These are phyloP conservation scores for Brachyalestes nurse DNA, from an alignment of 2,797 vertebrate genomes.

Conservation along the genomic window DNA sequence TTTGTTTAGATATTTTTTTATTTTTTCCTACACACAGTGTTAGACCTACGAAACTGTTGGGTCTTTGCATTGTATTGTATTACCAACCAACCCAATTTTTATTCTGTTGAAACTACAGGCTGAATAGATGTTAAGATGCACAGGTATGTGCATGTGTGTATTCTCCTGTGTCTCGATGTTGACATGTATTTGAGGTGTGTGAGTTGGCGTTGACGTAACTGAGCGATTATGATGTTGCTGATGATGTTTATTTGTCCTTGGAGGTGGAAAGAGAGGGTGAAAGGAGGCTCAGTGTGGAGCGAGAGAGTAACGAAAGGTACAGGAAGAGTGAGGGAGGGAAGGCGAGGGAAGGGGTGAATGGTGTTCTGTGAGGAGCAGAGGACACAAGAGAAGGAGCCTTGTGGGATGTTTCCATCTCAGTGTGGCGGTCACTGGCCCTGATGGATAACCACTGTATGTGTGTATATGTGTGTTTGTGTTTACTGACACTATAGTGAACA, in stretches of 20 bases:
- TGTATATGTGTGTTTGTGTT: conserved; percentile 35
- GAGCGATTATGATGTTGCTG: conserved; percentile 67
- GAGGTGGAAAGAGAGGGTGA: conserved; percentile 69
- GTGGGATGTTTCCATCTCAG: conserved; percentile 73
- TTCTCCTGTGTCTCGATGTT: conserved; percentile 35
- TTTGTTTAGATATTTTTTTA: too few species aligned
- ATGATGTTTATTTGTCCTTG: conserved; percentile 73
- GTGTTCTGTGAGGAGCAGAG: conserved; percentile 62
- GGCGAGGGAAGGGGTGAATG: conserved; percentile 61
- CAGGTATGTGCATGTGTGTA: conserved; percentile 18
- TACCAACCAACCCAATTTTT: too few species aligned
- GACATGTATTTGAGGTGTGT: conserved; percentile 30
- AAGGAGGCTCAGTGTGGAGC: conserved; percentile 68
- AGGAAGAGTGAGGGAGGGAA: conserved; percentile 62
- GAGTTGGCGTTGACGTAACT: conserved; percentile 61
- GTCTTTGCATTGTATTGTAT: too few species aligned
- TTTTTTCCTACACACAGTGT: too few species aligned
- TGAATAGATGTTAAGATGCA: too few species aligned
- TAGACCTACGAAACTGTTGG: too few species aligned
- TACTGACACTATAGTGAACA: neutral
- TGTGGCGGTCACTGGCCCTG: conserved; percentile 60
- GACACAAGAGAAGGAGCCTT: conserved; percentile 68
- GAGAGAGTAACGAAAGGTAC: conserved; percentile 45
- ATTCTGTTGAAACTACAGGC: too few species aligned
- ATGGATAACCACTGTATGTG: conserved; percentile 60